Base-by-base conservation (phyloP, 2,797 vertebrate genomes). In the Odontamblyopus lacepedii region DNA sequence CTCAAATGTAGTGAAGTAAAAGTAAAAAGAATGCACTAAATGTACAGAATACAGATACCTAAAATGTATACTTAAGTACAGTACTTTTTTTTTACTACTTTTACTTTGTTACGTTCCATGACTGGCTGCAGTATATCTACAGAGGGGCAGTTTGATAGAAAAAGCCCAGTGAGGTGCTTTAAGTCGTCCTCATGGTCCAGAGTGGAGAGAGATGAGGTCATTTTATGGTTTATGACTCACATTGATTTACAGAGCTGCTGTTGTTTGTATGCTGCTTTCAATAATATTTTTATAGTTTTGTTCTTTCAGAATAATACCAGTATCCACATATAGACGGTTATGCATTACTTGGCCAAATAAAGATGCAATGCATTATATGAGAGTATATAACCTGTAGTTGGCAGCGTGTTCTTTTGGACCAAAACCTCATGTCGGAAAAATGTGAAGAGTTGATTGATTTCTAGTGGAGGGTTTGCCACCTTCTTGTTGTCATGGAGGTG, bases 91-190 rank as follows among this genome's bases (percentile, higher is more conserved):
- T 23, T 35, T 35, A 35, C 35, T 8, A 35, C 7, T 35, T 35
- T 35, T 35, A 7, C 35, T 38, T 38, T 7, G 35, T 38, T 38
- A 38, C 2, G 35, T 38, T 38, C 35, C 7, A 38, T 8, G 0
- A 38, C 35, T 38, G 63, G 77, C 62, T 38, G 27, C 72, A 32
- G 38, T 82, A 83, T 80, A 86, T 86, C 74, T 64, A 63, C 5
- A 63, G 66, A 5, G 61, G 69, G 82, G 67, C 81, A 76, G 71
- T 41, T 65, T 83, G 86, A 85, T 78, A 74, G 78, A 13, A 4
- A 67, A 80, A 51, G 77, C 65, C 72, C 77, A 75, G 80, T 85
- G 83, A 76, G 87, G 69, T 3, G 44, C 78, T 85, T 81, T 91
- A 78, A 83, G 77, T 78, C 66, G 50, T 77, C 77, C 72, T 78